Evolutionary conservation across 2,113 vertebrate genomes (phyloP).

Genomic region (Chiloscyllium plagiosum): DNA sequence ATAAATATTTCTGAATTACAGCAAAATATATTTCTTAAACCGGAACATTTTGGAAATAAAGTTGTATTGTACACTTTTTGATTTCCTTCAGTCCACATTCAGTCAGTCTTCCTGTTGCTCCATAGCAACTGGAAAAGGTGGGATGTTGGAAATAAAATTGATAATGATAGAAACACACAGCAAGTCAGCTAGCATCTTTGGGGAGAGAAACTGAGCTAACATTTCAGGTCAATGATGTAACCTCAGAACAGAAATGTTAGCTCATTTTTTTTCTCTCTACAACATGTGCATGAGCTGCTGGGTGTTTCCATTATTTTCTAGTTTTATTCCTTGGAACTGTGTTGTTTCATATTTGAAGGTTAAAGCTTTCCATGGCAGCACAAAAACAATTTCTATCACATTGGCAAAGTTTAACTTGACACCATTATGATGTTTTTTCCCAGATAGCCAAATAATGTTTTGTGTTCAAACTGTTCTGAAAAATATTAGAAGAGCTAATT

Average conservation of each 20-base stretch:
- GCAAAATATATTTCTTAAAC: background rate
- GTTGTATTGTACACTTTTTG: background rate
- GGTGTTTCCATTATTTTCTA: background rate
- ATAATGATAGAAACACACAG: background rate
- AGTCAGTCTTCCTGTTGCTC: background rate
- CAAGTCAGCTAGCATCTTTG: background rate
- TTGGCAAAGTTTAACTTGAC: constrained; percentile 13
- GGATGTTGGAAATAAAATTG: background rate
- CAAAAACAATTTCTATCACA: background rate
- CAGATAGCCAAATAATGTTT: background rate
- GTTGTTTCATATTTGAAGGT: background rate
- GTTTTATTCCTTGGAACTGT: background rate
- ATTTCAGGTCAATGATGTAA: background rate
- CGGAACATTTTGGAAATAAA: background rate
- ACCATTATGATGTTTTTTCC: background rate
- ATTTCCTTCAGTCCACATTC: background rate
- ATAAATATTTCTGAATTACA: background rate
- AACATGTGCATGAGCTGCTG: background rate
- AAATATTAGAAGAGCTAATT: background rate
- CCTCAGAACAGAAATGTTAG: background rate
- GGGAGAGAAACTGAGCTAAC: background rate
- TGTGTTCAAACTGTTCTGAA: background rate
- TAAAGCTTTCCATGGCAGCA: background rate
- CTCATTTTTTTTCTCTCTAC: background rate
- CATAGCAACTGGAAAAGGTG: background rate